Conservation (phyloP, 2,888 invertebrate species). For the Pristionchus japonicus region DNA sequence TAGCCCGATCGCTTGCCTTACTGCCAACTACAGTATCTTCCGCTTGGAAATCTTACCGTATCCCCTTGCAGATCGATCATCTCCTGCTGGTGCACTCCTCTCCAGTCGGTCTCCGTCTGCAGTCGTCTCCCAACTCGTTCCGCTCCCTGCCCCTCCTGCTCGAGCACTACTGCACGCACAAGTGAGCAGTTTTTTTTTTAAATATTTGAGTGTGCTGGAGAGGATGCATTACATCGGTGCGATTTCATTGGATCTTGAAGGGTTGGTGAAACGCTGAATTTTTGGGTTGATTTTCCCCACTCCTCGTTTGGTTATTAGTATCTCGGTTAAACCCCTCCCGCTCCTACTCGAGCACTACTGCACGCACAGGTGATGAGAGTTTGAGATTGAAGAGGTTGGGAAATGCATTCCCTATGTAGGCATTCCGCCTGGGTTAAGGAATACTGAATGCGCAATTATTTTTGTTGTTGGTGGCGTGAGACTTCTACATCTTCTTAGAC, state of each 20-base stretch:
- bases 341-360: slow-evolving; percentile 93
- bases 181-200: slow-evolving; percentile 79
- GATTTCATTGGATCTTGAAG: background rate
- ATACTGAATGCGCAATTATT: too few relatives aligned
- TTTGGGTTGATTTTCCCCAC: too few relatives aligned
- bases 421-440: too few relatives aligned
- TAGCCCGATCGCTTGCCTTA: background rate
- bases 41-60: background rate
- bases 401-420: background rate
- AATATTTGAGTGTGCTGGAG: too few relatives aligned
- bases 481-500: too few relatives aligned
- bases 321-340: slow-evolving; percentile 92
- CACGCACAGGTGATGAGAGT: slow-evolving; percentile 89
- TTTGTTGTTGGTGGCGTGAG: too few relatives aligned
- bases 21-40: background rate
- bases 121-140: slow-evolving; percentile 93
- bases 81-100: slow-evolving; percentile 31
- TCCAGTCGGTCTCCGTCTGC: slow-evolving; percentile 78
- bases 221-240: background rate
- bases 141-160: slow-evolving; percentile 92
- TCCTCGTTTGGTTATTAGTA: too few relatives aligned
- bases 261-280: background rate
- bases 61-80: slow-evolving; percentile 25
- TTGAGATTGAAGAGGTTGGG: too few relatives aligned
- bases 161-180: slow-evolving; percentile 92